Base-by-base conservation (phyloP, 1,140 invertebrate species). In the Aphelenchoides avenae region DNA sequence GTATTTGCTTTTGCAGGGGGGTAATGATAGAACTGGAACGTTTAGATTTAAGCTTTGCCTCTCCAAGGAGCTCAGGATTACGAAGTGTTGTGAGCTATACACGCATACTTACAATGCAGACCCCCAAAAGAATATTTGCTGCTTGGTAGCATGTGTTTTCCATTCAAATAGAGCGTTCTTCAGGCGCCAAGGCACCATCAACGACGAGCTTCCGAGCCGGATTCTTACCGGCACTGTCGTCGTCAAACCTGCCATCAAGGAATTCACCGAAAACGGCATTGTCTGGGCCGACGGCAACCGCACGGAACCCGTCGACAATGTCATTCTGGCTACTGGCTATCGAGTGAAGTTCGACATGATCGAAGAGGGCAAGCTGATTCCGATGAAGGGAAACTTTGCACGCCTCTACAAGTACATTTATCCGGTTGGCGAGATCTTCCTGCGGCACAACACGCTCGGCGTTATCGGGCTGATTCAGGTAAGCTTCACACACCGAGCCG, bases 171-270 rank as follows among this genome's bases (percentile, higher is more conserved):
- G 80, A 50, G 27, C 60, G 2, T 7, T 74, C 2, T 61, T 75
- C 22, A 57, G 59, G 1, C 79, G 52, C 29, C 66, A 82, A 47
- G 48, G 49, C 22, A 64, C 63, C 0, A 33, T 83, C 26, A 83
- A 83, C 61, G 82, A 83, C 60, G 81, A 82, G 39, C 66, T 83
- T 11, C 79, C 81, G 3, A 79, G 80, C 53, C 75, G 80, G n/a
- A 78, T 83, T 7, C 68, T 80, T 46, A 77, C 61, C n/a, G 81
- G 81, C 3, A 71, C 75, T 5, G 70, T 83, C 22, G 63, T 63
- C 5, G 63, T 80, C 5, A 79, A 79, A 56, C 66, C 71, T 50
- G 63, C 75, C 49, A 71, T 79, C 26, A 53, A 69, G 29, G 34
- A 68, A 13, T 54, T 52, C 54, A 54, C 52, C 1, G 70, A 70